These are phyloP conservation scores for Onychorhynchus coronatus DNA, from an alignment of 2,113 vertebrate genomes.

Conservation along the genomic window DNA sequence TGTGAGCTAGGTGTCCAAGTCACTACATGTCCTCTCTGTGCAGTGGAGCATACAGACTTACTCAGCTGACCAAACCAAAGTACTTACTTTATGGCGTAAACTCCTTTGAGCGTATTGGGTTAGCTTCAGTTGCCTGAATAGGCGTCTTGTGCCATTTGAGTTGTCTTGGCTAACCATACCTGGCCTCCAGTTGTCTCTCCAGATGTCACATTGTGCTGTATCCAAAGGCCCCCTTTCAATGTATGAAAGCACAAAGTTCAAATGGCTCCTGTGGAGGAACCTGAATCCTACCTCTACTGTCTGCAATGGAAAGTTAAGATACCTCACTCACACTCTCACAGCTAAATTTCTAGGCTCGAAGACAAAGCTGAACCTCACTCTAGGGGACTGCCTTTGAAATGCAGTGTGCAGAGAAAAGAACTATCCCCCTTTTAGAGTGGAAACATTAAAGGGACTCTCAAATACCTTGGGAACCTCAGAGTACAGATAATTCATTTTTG, in stretches of 20 bases:
- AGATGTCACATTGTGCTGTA: not conserved
- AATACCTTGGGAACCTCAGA: conserved; percentile 23
- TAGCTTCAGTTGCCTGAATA: not conserved
- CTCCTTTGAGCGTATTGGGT: not conserved
- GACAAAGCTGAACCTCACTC: conserved; percentile 42
- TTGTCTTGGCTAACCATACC: not conserved
- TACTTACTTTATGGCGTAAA: not conserved
- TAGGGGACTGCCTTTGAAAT: conserved; percentile 53
- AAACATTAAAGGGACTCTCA: conserved; percentile 38
- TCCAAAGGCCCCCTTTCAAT: not conserved
- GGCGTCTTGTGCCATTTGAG: not conserved
- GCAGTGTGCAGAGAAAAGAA: conserved; percentile 26
- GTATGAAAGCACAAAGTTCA: not conserved
- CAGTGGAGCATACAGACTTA: not conserved
- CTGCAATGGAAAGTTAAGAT: conserved; percentile 2
- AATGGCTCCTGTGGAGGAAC: not conserved
- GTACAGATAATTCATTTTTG: conserved; percentile 26
- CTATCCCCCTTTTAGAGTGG: conserved; percentile 11
- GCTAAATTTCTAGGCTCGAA: conserved; percentile 7
- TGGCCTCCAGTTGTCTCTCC: not conserved
- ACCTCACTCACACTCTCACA: not conserved
- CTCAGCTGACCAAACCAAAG: not conserved
- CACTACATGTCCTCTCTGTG: not conserved
- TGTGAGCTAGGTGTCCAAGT: not conserved
- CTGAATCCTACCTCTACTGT: not conserved